Conservation (phyloP, 2,113 vertebrate genomes). For the Budorcas taxicolor region DNA sequence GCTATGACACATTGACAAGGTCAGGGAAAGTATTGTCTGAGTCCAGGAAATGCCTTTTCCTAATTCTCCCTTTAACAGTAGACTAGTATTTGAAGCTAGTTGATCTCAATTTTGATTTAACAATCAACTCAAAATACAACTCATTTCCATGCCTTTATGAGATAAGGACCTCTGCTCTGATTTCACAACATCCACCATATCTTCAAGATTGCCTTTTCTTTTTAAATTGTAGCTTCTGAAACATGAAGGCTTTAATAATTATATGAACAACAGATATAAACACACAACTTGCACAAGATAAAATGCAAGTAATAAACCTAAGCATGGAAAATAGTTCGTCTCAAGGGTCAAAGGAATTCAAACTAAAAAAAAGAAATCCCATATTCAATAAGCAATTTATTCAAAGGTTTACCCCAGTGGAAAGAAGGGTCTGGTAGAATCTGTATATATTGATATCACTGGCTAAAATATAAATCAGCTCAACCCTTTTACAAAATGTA, state of each 20-base stretch:
- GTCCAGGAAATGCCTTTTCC: not conserved
- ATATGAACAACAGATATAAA: not conserved
- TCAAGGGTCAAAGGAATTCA: not conserved
- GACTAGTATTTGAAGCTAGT: not conserved
- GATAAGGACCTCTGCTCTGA: not conserved
- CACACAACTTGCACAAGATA: not conserved
- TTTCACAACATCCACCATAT: not conserved
- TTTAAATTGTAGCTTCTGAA: not conserved
- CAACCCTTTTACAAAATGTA: not conserved
- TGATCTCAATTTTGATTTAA: not conserved
- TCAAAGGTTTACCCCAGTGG: not conserved
- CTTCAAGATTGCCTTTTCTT: not conserved
- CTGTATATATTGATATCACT: not conserved
- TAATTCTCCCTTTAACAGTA: not conserved
- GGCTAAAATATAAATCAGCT: not conserved
- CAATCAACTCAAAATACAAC: not conserved
- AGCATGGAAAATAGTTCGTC: not conserved
- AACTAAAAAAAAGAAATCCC: not conserved
- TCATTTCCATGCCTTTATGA: not conserved
- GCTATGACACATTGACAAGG: not conserved
- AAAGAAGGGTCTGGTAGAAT: not conserved
- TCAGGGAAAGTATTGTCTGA: not conserved
- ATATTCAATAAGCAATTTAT: not conserved
- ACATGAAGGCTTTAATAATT: not conserved
- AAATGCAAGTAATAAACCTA: not conserved